These are phyloP conservation scores for Tetraneura akinire DNA, from an alignment of 1,140 invertebrate genomes.

Conservation along the genomic window DNA sequence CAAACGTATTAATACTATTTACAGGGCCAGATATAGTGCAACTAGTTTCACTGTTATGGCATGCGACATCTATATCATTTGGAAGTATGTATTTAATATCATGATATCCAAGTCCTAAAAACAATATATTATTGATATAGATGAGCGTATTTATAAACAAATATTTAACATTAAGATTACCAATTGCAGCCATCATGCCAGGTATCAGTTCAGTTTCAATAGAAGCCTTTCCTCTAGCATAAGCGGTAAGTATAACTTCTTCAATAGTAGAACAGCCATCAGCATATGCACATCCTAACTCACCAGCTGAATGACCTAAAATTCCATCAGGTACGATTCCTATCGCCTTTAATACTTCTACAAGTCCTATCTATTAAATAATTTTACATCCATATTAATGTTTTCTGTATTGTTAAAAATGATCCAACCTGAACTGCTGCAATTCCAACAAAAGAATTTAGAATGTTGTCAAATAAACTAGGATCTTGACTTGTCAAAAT, in stretches of 20 bases:
- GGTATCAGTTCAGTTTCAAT: slow-evolving; percentile 62
- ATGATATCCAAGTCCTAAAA: slow-evolving; percentile 58
- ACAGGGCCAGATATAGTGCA: slow-evolving; percentile 73
- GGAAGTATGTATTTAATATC: slow-evolving; percentile 67
- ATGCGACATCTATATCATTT: slow-evolving; percentile 67
- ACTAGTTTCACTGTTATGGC: slow-evolving; percentile 71
- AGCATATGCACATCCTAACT: slow-evolving; percentile 71
- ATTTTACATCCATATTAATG: not conserved
- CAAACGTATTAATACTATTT: slow-evolving; percentile 60
- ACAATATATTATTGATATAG: not conserved
- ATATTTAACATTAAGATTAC: slow-evolving; percentile 50
- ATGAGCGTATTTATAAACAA: no score
- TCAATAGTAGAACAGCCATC: slow-evolving; percentile 70
- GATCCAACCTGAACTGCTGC: slow-evolving; percentile 75
- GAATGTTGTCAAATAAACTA: slow-evolving; percentile 64
- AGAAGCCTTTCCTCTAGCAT: slow-evolving; percentile 66
- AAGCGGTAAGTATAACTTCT: slow-evolving; percentile 68
- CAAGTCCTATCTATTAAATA: slow-evolving; percentile 68
- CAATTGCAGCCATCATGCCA: slow-evolving; percentile 66
- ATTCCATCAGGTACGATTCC: slow-evolving; percentile 68
- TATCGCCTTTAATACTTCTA: slow-evolving; percentile 64
- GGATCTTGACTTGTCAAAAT: slow-evolving; percentile 66
- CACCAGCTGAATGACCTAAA: slow-evolving; percentile 70
- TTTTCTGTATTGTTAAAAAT: no score
- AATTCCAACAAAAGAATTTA: slow-evolving; percentile 72